Base-by-base conservation (phyloP, 2,113 vertebrate genomes). In the Aleadryas rufinucha region DNA sequence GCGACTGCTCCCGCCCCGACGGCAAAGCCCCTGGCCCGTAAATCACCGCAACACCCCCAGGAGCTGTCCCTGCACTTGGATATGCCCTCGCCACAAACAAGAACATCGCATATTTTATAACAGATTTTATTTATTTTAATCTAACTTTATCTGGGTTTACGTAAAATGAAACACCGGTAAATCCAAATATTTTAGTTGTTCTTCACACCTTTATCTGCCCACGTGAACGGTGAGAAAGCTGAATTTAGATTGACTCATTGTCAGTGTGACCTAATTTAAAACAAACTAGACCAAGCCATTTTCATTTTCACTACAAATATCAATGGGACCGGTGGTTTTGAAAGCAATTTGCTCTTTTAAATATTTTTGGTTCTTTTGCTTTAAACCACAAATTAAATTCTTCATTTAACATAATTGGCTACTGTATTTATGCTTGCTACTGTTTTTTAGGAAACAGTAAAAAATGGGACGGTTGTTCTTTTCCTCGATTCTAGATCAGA, bases 81-180 rank as follows among this genome's bases (percentile, higher is more conserved):
- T 9, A 0, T 31, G 52, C 26, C 39, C 21, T 33, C 1, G 1
- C 19, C 47, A 16, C 11, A 11, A n/a, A 76, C 54, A 26, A 35
- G 9, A 37, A 7, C 28, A 5, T 4, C 0, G 0, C 15, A 0
- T 13, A 1, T 60, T 68, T 71, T 26, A 3, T 31, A 37, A 23
- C 4, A 35, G 21, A 13, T n/a, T n/a, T 35, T 24, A 6, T 30
- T 50, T 54, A 0, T 49, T 59, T 74, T 22, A 20, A 20, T 45
- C 26, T 6, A 11, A 26, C 17, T 45, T 12, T 12, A 18, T 60
- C 33, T 5, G 53, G 18, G 19, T 59, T 44, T 17, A 7, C 3
- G 4, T 49, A 33, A 44, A 84, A 41, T 41, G 11, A 53, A 86
- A 54, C 44, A 18, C 4, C 5, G 11, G 5, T 2, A 75, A 92